A percentile compares a stretch with the other conserved stretches of the same genome.
phyloP scores from a whole-genome alignment of 2,113 vertebrate genomes.

The Corythornis cristatus region DNA sequence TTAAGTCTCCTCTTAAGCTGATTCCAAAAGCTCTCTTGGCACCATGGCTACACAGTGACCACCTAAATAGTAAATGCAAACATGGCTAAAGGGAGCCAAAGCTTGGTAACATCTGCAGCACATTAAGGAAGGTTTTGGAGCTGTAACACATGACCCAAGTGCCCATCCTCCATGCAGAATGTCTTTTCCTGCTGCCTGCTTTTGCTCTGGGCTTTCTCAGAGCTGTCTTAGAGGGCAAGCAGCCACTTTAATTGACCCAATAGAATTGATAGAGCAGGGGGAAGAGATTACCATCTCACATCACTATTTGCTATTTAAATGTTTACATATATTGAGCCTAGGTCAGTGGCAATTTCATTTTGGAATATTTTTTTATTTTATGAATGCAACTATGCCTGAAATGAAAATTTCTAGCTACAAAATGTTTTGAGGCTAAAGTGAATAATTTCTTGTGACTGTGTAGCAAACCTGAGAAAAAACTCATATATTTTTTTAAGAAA shows the following conservation, averaged over 20 bases:
- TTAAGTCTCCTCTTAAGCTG: not conserved
- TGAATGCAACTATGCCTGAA: not conserved
- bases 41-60: not conserved
- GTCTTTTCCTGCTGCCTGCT: slow-evolving; percentile 18
- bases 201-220: slow-evolving; percentile 58
- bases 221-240: slow-evolving; percentile 10
- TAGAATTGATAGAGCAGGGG: not conserved
- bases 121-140: slow-evolving; percentile 50
- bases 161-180: slow-evolving; percentile 9
- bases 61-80: slow-evolving; percentile 46
- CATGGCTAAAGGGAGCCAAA: not conserved
- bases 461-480: not conserved
- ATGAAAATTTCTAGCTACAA: not conserved
- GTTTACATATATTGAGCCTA: not conserved
- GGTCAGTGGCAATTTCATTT: not conserved
- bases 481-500: not conserved
- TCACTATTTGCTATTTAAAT: not conserved
- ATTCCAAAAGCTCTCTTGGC: not conserved
- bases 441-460: not conserved
- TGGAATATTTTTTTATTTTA: not conserved
- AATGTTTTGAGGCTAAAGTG: not conserved
- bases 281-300: not conserved
- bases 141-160: slow-evolving; percentile 1
- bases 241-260: not conserved
- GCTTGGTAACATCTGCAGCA: slow-evolving; percentile 50